A percentile compares a stretch with the other conserved stretches of the same genome.
Evolutionary conservation across 2,888 invertebrate genomes (phyloP).

Genomic region (Mellilla xanthometata): DNA sequence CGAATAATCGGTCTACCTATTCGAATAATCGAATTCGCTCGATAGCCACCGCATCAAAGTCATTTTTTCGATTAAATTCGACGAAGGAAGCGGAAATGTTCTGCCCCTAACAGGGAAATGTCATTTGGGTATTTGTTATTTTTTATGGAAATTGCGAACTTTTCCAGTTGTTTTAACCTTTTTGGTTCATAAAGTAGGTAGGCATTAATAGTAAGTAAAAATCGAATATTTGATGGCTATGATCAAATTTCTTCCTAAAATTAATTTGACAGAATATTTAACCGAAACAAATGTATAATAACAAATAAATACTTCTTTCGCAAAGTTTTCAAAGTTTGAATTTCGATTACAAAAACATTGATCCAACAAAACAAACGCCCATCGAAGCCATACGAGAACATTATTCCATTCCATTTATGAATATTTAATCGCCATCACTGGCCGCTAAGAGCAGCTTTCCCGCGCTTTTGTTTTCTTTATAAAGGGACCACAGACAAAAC

Average conservation of each 20-base stretch:
- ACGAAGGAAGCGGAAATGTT: constrained; percentile 2
- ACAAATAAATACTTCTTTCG: too few species aligned
- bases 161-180: too few species aligned
- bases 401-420: constrained; percentile 30
- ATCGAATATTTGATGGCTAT: too few species aligned
- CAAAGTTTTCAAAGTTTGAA: too few species aligned
- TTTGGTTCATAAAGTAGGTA: too few species aligned
- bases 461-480: constrained; percentile 50
- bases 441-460: constrained; percentile 35
- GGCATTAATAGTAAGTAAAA: too few species aligned
- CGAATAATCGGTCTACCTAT: constrained; percentile 43
- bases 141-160: not conserved
- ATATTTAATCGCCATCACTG: constrained; percentile 30
- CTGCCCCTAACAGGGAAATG: constrained; percentile 24
- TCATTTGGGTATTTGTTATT: constrained; percentile 18
- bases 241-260: too few species aligned
- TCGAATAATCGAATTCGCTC: constrained; percentile 16
- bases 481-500: constrained; percentile 59
- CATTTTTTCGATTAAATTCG: constrained; percentile 41
- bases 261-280: too few species aligned
- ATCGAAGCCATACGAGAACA: constrained; percentile 11
- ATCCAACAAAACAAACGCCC: too few species aligned
- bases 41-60: constrained; percentile 9
- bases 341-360: too few species aligned
- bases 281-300: too few species aligned